Evolutionary conservation across 2,888 invertebrate genomes (phyloP).

Genomic region (Trypoxylon attenuatum): DNA sequence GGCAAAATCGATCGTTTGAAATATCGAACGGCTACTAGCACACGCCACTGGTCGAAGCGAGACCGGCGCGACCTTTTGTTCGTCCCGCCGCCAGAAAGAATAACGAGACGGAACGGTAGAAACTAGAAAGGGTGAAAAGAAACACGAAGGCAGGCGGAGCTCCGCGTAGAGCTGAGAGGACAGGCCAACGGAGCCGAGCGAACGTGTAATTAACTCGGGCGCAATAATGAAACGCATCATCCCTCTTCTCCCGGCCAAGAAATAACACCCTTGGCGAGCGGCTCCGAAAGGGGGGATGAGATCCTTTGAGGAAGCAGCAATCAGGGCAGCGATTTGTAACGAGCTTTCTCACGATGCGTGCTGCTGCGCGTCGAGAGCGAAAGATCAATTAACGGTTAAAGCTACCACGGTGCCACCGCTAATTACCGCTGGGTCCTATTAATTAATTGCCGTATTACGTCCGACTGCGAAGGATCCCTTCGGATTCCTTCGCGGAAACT

Average conservation of each 20-base stretch:
- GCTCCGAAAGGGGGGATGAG: slow-evolving; percentile 24
- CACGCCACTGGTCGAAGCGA: too few relatives aligned
- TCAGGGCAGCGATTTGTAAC: slow-evolving; percentile 51
- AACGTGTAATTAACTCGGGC: slow-evolving; percentile 53
- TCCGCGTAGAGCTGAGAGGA: too few relatives aligned
- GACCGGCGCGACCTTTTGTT: too few relatives aligned
- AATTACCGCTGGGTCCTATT: slow-evolving; percentile 52
- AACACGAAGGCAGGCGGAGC: background rate
- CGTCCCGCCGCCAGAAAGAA: too few relatives aligned
- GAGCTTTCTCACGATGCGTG: slow-evolving; percentile 66
- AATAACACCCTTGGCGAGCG: slow-evolving; percentile 40
- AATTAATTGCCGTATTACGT: slow-evolving; percentile 50
- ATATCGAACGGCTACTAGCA: too few relatives aligned
- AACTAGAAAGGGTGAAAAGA: background rate
- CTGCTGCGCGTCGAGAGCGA: too few relatives aligned
- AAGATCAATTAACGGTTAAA: slow-evolving; percentile 59
- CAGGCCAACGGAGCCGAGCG: slow-evolving; percentile 11
- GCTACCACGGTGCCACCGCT: slow-evolving; percentile 39
- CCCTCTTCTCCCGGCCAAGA: slow-evolving; percentile 33
- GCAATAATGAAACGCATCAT: slow-evolving; percentile 58
- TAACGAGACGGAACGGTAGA: background rate
- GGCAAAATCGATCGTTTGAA: too few relatives aligned
- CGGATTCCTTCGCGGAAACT: too few relatives aligned
- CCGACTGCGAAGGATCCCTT: too few relatives aligned
- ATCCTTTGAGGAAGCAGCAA: slow-evolving; percentile 44